Base-by-base conservation (phyloP, 2,797 vertebrate genomes). In the Cossypha heuglini region DNA sequence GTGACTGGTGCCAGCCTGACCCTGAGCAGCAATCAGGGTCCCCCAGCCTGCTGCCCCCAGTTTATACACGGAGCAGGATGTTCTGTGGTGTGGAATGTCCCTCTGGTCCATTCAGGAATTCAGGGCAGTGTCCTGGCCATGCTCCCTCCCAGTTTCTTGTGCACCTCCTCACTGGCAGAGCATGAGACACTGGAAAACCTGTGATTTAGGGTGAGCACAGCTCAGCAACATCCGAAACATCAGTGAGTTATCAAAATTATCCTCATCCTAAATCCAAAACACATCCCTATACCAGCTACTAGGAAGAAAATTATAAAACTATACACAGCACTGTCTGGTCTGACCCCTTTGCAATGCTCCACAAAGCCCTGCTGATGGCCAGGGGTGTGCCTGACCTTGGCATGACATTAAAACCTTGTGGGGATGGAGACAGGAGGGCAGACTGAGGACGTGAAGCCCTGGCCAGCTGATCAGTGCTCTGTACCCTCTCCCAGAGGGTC, bases 181-280 rank as follows among this genome's bases (percentile, higher is more conserved):
- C 26, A 61, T 0, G 2, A 40, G 31, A 28, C 29, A 5, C 4
- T 5, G n/a, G 37, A 17, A 49, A 69, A 9, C 43, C 10, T 1
- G 2, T 33, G 57, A 69, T 57, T 63, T 45, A 51, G 28, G 29
- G 43, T 33, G 24, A 63, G 43, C 11, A 38, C 20, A 57, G 20
- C 57, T 57, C 37, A 57, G 37, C 49, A 82, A 38, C 42, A 21
- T 22, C 14, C 3, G 2, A 63, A 68, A 69, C 5, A 43, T 38
- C 42, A 33, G 11, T 3, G 28, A 38, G 20, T 45, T 51, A 31
- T 43, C 20, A 33, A 13, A 37, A 22, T 38, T 26, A 45, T 63
- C 33, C 49, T 29, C 33, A 45, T 63, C 17, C 72, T 63, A 33
- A 45, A 76, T 33, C 37, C 15, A 63, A 57, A 57, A 21, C 42